Conservation (phyloP, 1,140 invertebrate genomes). For the Drosophila sp. region DNA sequence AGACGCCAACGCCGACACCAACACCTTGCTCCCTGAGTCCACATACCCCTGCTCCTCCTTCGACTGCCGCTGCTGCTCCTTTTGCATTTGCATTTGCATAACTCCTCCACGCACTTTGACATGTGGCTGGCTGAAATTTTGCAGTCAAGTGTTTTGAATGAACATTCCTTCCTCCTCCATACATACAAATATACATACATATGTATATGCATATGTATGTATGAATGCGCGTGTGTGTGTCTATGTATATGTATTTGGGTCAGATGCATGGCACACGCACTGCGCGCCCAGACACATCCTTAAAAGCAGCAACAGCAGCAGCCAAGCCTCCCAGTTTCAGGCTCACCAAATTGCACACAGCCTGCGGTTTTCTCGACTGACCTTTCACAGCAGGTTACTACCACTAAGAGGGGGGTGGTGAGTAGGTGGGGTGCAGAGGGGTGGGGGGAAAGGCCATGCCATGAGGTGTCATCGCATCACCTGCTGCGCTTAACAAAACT, state of each 20-base stretch:
- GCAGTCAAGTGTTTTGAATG: slow-evolving; percentile 52
- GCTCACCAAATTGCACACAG: slow-evolving; percentile 56
- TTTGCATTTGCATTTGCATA: slow-evolving; percentile 70
- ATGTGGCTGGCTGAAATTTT: slow-evolving; percentile 59
- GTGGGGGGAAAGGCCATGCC: not conserved
- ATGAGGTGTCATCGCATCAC: slow-evolving; percentile 68
- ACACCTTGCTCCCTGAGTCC: slow-evolving; percentile 27
- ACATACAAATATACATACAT: not conserved
- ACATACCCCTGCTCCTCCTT: not conserved
- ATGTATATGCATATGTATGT: slow-evolving; percentile 11
- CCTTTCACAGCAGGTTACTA: slow-evolving; percentile 62
- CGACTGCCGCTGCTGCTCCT: slow-evolving; percentile 32
- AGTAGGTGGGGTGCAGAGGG: not conserved
- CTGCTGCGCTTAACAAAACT: slow-evolving; percentile 49
- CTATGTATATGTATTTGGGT: slow-evolving; percentile 68
- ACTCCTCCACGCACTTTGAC: slow-evolving; percentile 77
- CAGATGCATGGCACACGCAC: slow-evolving; percentile 56
- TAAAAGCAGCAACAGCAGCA: slow-evolving; percentile 36
- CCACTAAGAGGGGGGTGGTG: not conserved
- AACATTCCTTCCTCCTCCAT: slow-evolving; percentile 23
- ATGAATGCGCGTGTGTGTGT: slow-evolving; percentile 23
- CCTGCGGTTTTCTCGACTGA: slow-evolving; percentile 69
- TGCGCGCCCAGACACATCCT: slow-evolving; percentile 41
- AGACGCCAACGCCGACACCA: slow-evolving; percentile 49
- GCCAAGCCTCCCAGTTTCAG: slow-evolving; percentile 40